Evolutionary conservation across 2,797 vertebrate genomes (phyloP).

Genomic region (Cheracebus regulus): DNA sequence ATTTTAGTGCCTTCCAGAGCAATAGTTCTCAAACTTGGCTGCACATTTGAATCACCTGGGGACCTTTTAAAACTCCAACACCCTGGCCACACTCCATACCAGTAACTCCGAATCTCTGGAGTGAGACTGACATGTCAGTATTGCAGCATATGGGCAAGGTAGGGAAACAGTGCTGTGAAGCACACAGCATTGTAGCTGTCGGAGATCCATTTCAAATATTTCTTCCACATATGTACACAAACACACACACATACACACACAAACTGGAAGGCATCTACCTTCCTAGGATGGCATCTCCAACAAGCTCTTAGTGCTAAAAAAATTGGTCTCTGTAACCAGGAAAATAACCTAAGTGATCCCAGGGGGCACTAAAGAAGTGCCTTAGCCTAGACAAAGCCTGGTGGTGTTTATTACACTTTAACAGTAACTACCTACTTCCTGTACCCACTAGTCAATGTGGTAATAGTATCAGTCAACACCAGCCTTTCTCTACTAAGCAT

Average conservation of each 20-base stretch:
- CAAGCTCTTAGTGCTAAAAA: neutral
- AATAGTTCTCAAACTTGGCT: conserved; percentile 30
- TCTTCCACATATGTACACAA: neutral
- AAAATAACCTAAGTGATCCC: neutral
- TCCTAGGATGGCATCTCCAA: neutral
- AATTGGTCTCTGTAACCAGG: neutral
- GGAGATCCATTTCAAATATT: neutral
- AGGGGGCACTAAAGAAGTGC: neutral
- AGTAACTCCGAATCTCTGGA: neutral
- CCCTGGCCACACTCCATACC: neutral
- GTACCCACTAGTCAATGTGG: neutral
- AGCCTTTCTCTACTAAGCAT: neutral
- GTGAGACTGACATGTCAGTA: neutral
- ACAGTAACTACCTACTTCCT: neutral
- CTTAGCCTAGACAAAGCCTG: neutral
- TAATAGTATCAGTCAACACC: neutral
- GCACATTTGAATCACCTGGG: neutral
- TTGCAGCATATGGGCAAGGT: neutral
- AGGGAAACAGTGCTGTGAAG: neutral
- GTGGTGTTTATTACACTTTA: neutral
- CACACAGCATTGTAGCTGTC: neutral
- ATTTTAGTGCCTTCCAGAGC: neutral
- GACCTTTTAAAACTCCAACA: conserved; percentile 6
- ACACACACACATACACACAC: neutral
- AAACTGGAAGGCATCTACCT: neutral